Conservation (phyloP, 2,797 vertebrate genomes). For the Spinibarbus caldwelli region DNA sequence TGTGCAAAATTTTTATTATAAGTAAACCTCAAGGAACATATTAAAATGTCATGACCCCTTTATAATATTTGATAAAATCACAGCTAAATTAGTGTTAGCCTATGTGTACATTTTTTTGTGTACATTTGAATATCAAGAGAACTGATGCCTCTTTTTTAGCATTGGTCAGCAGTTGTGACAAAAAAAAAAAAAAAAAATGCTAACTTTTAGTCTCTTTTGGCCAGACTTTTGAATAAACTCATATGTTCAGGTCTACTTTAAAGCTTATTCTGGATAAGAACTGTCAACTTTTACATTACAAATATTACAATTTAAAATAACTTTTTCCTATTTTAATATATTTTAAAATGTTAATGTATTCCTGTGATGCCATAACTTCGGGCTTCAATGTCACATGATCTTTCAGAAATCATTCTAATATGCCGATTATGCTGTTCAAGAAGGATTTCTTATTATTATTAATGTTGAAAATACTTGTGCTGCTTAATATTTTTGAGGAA, state of each 20-base stretch:
- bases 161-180: not conserved
- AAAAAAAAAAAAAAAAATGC: not conserved
- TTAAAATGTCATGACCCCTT: too few species aligned
- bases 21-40: too few species aligned
- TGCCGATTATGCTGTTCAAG: not conserved
- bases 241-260: not conserved
- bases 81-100: not conserved
- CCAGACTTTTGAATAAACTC: not conserved
- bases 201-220: not conserved
- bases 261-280: not conserved
- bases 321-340: not conserved
- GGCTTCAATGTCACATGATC: not conserved
- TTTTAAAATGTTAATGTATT: not conserved
- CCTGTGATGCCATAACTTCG: not conserved
- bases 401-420: not conserved
- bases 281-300: not conserved
- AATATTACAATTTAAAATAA: not conserved
- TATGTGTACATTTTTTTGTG: not conserved
- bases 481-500: not conserved
- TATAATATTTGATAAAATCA: not conserved
- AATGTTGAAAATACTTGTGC: not conserved
- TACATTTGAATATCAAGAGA: not conserved
- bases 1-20: too few species aligned
- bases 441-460: not conserved
- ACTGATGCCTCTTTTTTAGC: not conserved